Evolutionary conservation across 1,140 invertebrate species (phyloP).

Genomic region (Euwallacea fornicatus): DNA sequence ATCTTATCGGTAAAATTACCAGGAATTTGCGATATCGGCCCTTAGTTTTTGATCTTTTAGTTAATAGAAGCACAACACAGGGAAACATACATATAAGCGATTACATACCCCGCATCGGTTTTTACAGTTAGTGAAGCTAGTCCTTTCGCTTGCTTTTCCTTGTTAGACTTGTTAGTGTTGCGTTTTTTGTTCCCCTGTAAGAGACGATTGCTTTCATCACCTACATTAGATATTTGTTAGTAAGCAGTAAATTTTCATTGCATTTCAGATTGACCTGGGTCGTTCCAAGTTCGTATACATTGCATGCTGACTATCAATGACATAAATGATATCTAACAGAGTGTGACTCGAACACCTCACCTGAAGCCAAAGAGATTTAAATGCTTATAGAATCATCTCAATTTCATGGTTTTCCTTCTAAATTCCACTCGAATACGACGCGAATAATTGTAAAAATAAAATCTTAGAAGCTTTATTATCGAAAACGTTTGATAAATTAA

Average conservation of each 20-base stretch:
- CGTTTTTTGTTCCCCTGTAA: constrained; percentile 48
- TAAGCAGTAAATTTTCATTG: too few relatives aligned
- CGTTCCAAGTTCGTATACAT: not conserved
- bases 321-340: too few relatives aligned
- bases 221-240: too few relatives aligned
- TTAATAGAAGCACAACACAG: not conserved
- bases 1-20: too few relatives aligned
- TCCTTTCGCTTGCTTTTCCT: constrained; percentile 41
- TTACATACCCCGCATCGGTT: constrained; percentile 48
- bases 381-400: too few relatives aligned
- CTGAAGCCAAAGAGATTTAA: too few relatives aligned
- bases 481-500: too few relatives aligned
- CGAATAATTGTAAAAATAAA: not conserved
- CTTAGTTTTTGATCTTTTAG: too few relatives aligned
- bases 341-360: too few relatives aligned
- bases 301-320: not conserved
- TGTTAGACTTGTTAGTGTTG: constrained; percentile 48
- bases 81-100: not conserved
- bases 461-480: too few relatives aligned
- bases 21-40: too few relatives aligned
- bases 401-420: too few relatives aligned
- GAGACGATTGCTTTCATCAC: constrained; percentile 7
- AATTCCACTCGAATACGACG: not conserved
- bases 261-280: not conserved
- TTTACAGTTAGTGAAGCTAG: constrained; percentile 45